These are phyloP conservation scores for Bombus waltoni DNA, from an alignment of 1,140 invertebrate species.

Conservation along the genomic window DNA sequence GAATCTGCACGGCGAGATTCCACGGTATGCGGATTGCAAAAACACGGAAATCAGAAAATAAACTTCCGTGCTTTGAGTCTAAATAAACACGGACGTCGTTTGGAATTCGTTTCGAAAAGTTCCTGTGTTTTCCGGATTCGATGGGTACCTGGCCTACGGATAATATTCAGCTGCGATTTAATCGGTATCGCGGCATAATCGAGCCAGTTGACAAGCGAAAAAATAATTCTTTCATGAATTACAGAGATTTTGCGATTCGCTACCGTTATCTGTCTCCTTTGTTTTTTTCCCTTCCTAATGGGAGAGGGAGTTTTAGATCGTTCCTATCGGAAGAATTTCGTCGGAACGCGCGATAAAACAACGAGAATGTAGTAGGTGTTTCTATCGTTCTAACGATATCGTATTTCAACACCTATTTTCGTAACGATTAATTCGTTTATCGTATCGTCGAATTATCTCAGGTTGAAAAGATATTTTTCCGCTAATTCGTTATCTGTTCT, in stretches of 20 bases:
- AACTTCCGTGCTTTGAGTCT: conserved; percentile 55
- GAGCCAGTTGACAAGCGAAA: neutral
- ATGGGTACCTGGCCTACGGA: neutral
- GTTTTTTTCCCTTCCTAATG: neutral
- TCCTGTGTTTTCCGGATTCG: neutral
- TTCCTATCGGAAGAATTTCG: neutral
- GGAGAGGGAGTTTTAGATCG: neutral
- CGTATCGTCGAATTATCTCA: no score
- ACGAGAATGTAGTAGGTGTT: neutral
- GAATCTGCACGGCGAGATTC: conserved; percentile 16
- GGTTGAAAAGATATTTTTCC: neutral
- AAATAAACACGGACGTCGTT: conserved; percentile 44
- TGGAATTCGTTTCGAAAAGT: neutral
- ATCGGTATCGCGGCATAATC: neutral
- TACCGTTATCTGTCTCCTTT: neutral
- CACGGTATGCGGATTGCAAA: conserved; percentile 37
- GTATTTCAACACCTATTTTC: neutral
- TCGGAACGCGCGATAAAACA: neutral
- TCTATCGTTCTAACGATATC: neutral
- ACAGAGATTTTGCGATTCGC: neutral
- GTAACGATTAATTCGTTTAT: no score
- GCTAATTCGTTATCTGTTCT: neutral
- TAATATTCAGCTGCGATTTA: conserved; percentile 17
- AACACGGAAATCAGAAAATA: conserved; percentile 61
- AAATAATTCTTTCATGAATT: conserved; percentile 7